phyloP scores from a whole-genome alignment of 2,888 invertebrate genomes.

The Ochlodes sylvanus region DNA sequence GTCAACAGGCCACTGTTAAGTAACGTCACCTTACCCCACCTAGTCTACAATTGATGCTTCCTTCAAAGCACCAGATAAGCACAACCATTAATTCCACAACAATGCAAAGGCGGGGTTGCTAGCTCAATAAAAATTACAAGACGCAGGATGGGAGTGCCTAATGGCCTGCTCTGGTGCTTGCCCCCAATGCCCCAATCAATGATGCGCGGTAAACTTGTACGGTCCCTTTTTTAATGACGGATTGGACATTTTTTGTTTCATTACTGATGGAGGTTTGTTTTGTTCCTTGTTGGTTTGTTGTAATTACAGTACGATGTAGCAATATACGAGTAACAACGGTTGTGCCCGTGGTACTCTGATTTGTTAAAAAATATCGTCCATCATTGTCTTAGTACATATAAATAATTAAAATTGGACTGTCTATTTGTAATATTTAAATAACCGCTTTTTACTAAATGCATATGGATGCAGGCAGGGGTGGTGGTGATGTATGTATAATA shows the following conservation, averaged over 20 bases:
- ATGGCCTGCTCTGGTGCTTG: conserved; percentile 57
- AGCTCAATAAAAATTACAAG: conserved; percentile 77
- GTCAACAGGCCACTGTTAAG: not conserved
- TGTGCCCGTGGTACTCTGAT: too few relatives aligned
- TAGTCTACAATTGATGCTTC: conserved; percentile 33
- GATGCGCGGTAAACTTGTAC: conserved; percentile 53
- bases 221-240: conserved; percentile 18
- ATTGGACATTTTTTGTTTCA: conserved; percentile 5
- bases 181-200: conserved; percentile 61
- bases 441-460: too few relatives aligned
- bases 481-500: too few relatives aligned
- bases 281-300: not conserved
- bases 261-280: not conserved
- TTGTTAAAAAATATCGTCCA: too few relatives aligned
- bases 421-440: too few relatives aligned
- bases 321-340: too few relatives aligned
- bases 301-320: not conserved
- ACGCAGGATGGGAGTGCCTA: conserved; percentile 79
- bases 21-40: conserved; percentile 9
- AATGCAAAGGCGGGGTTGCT: conserved; percentile 77
- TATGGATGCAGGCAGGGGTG: too few relatives aligned
- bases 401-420: too few relatives aligned
- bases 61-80: conserved; percentile 30
- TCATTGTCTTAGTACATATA: too few relatives aligned
- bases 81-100: conserved; percentile 71